These are phyloP conservation scores for Drosophila santomea DNA, from an alignment of 1,140 invertebrate species.

Conservation along the genomic window DNA sequence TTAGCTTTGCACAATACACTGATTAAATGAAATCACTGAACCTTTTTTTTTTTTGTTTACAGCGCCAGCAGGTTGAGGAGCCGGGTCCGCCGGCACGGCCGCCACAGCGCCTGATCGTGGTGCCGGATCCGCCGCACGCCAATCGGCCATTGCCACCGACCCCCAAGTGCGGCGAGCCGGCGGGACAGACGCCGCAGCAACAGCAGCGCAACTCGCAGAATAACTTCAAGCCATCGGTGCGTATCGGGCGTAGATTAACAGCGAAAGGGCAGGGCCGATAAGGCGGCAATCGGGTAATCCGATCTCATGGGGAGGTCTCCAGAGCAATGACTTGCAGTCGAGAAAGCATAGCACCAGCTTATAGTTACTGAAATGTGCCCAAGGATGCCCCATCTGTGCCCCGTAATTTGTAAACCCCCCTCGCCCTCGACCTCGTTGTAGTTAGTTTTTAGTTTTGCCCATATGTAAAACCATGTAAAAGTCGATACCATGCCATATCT, in stretches of 20 bases:
- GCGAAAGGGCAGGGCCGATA: conserved; percentile 29
- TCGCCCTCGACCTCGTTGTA: conserved; percentile 3
- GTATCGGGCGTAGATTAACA: conserved; percentile 65
- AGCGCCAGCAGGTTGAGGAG: conserved; percentile 87
- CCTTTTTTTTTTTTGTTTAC: conserved; percentile 62
- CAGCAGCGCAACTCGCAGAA: conserved; percentile 91
- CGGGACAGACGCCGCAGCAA: conserved; percentile 86
- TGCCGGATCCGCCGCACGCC: conserved; percentile 87
- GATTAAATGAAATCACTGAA: background rate
- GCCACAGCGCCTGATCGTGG: conserved; percentile 94
- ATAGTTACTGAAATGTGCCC: no score
- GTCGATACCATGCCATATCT: conserved; percentile 50
- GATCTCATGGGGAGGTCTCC: conserved; percentile 35
- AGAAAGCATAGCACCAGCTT: background rate
- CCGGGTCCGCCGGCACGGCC: conserved; percentile 93
- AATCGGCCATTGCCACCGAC: conserved; percentile 93
- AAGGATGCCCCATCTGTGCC: conserved; percentile 4
- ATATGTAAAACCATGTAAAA: conserved; percentile 29
- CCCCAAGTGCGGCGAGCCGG: conserved; percentile 86
- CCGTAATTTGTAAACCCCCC: conserved; percentile 10
- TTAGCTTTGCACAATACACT: background rate
- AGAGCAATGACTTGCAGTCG: conserved; percentile 27
- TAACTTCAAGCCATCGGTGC: conserved; percentile 93
- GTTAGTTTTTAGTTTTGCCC: conserved; percentile 19
- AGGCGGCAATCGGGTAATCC: conserved; percentile 18